phyloP scores from a whole-genome alignment of 2,797 vertebrate species.

The Hypotaenidia okinawae region DNA sequence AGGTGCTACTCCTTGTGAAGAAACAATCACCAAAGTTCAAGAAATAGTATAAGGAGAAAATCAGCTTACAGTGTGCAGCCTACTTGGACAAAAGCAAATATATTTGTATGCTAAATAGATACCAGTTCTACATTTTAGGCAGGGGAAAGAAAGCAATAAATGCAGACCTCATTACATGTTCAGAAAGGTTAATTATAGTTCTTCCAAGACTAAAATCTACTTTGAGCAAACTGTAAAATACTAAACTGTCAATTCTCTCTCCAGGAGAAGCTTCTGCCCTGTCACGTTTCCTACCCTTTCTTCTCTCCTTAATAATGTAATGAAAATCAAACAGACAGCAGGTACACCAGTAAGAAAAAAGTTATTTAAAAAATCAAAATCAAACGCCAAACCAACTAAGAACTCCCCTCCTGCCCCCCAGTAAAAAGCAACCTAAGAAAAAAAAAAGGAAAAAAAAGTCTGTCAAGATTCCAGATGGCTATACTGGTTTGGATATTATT shows the following conservation, averaged over 20 bases:
- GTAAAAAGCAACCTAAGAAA: not conserved
- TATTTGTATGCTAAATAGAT: not conserved
- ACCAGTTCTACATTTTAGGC: not conserved
- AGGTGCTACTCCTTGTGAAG: not conserved
- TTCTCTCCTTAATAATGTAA: not conserved
- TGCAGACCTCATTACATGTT: not conserved
- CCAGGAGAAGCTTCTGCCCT: not conserved
- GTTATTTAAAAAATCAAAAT: not conserved
- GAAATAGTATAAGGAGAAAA: not conserved
- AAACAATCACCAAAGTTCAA: not conserved
- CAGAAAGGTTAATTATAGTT: not conserved
- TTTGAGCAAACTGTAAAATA: not conserved
- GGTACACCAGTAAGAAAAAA: not conserved
- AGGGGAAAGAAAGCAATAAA: rapidly evolving
- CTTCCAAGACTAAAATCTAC: not conserved
- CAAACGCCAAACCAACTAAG: rapidly evolving
- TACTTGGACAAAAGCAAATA: not conserved
- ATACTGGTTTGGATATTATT: not conserved
- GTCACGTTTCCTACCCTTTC: not conserved
- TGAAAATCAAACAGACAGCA: not conserved
- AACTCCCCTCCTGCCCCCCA: no score
- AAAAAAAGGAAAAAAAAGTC: not conserved
- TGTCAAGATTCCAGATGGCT: rapidly evolving
- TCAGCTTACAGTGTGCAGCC: not conserved
- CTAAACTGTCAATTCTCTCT: not conserved